phyloP scores from a whole-genome alignment of 2,113 vertebrate genomes.

The Halichoerus grypus region DNA sequence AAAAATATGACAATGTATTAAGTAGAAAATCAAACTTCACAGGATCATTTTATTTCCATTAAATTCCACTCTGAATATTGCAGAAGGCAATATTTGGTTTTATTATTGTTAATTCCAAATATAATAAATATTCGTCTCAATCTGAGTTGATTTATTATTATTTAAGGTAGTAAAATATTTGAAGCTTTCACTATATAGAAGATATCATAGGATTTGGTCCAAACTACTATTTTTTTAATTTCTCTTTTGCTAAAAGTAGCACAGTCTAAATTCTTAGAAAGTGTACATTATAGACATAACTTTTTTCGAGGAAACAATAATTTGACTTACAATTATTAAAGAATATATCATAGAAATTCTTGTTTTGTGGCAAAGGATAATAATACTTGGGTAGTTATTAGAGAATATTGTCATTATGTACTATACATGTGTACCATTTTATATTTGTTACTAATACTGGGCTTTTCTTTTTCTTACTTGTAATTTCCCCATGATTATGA shows the following conservation, averaged over 20 bases:
- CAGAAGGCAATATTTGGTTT: slow-evolving; percentile 83
- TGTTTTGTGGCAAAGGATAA: neutral
- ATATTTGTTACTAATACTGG: neutral
- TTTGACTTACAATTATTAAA: neutral
- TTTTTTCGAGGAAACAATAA: neutral
- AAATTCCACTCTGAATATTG: slow-evolving; percentile 70
- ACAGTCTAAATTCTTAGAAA: slow-evolving; percentile 78
- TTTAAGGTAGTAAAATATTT: slow-evolving; percentile 85
- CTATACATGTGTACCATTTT: neutral
- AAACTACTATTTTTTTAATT: slow-evolving; percentile 73
- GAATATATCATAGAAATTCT: neutral
- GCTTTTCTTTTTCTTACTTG: neutral
- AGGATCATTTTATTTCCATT: slow-evolving; percentile 85
- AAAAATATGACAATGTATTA: slow-evolving; percentile 79
- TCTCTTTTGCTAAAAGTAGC: slow-evolving; percentile 65
- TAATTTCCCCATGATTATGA: neutral
- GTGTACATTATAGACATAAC: slow-evolving; percentile 47
- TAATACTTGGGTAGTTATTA: neutral
- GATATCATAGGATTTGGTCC: slow-evolving; percentile 66
- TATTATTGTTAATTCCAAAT: slow-evolving; percentile 89
- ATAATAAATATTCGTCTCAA: slow-evolving; percentile 87
- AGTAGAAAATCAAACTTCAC: slow-evolving; percentile 75
- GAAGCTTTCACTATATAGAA: slow-evolving; percentile 78
- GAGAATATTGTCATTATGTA: neutral
- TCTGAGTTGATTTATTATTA: slow-evolving; percentile 88